A percentile compares a stretch with the other conserved stretches of the same genome.
These are phyloP conservation scores for Papilio dardanus DNA, from an alignment of 1,140 invertebrate species.

Conservation along the genomic window DNA sequence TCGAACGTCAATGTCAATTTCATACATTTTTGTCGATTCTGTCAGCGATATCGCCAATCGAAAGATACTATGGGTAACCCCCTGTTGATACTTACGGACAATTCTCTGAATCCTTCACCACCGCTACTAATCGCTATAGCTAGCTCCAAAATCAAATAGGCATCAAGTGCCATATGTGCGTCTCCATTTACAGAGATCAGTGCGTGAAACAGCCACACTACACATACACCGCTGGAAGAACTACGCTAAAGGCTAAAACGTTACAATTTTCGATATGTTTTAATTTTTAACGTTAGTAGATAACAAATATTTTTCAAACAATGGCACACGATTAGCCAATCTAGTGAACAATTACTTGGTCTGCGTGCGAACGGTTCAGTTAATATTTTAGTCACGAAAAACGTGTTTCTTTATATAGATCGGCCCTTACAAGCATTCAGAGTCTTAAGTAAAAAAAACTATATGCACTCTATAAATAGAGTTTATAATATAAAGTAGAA, in stretches of 20 bases:
- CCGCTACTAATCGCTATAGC: too few relatives aligned
- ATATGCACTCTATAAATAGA: not conserved
- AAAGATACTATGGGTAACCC: too few relatives aligned
- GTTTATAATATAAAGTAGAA: not conserved
- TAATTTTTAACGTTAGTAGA: conserved; percentile 65
- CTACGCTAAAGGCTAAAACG: conserved; percentile 79
- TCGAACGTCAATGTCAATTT: too few relatives aligned
- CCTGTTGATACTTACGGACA: too few relatives aligned
- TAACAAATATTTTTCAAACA: conserved; percentile 67
- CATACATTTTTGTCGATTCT: too few relatives aligned
- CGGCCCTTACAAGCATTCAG: not conserved
- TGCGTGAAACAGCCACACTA: conserved; percentile 50
- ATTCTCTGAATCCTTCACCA: too few relatives aligned
- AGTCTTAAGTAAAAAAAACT: not conserved
- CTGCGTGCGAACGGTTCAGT: conserved; percentile 36
- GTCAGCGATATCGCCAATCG: too few relatives aligned
- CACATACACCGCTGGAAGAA: conserved; percentile 74
- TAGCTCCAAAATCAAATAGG: too few relatives aligned
- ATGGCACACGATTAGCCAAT: conserved; percentile 76
- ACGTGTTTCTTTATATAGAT: conserved; percentile 21
- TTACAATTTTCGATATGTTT: conserved; percentile 78
- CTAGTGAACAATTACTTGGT: conserved; percentile 42
- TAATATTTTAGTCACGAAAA: conserved; percentile 14
- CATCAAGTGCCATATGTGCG: too few relatives aligned
- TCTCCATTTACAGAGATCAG: too few relatives aligned